A percentile compares a stretch with the other conserved stretches of the same genome.
Evolutionary conservation across 1,140 invertebrate genomes (phyloP).

Genomic region (Cydia strobilella): DNA sequence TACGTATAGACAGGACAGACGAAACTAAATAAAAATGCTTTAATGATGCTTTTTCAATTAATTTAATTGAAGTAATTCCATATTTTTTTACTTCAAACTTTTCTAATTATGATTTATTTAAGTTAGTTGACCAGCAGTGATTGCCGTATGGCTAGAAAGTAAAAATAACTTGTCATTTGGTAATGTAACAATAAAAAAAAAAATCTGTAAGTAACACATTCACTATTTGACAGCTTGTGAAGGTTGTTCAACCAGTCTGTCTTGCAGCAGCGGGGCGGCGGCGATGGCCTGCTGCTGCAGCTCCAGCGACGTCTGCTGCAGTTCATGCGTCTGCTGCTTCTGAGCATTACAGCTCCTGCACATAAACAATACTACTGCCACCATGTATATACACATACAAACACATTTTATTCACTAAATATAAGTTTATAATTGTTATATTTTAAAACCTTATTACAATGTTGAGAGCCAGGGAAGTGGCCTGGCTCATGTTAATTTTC

Average conservation of each 20-base stretch:
- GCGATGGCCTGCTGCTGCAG: constrained; percentile 73
- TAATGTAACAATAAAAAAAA: background rate
- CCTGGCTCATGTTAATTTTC: constrained; percentile 51
- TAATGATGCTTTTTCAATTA: background rate
- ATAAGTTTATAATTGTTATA: constrained; percentile 40
- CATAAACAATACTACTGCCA: constrained; percentile 24
- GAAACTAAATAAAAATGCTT: no score
- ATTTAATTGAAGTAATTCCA: constrained; percentile 19
- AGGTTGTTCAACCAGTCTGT: constrained; percentile 51
- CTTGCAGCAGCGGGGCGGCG: constrained; percentile 64
- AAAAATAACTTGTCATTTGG: background rate
- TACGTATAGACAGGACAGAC: no score
- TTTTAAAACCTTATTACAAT: constrained; percentile 52
- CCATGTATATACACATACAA: constrained; percentile 41
- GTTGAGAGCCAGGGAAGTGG: constrained; percentile 46
- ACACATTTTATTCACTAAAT: background rate
- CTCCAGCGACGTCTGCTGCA: constrained; percentile 73
- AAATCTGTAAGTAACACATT: background rate
- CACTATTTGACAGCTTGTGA: background rate
- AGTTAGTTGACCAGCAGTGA: background rate
- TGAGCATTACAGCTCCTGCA: constrained; percentile 65
- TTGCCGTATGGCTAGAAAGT: background rate
- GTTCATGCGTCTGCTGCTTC: constrained; percentile 65
- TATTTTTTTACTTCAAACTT: background rate
- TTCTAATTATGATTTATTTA: background rate